Evolutionary conservation across 2,113 vertebrate species (phyloP).

Genomic region (Cyrtonyx montezumae): DNA sequence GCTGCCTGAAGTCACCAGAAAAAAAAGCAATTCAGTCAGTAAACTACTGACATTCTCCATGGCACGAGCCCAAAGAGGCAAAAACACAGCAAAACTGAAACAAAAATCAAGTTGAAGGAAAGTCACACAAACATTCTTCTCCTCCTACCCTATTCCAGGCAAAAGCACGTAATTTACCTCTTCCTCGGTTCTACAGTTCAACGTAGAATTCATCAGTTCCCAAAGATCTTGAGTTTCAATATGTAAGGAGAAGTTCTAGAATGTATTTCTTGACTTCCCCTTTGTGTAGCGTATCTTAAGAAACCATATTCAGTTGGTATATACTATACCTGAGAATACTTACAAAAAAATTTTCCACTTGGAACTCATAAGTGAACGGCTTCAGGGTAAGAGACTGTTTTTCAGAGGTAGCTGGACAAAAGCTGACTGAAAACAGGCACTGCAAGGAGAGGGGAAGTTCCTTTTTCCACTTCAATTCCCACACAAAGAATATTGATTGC

Average conservation of each 20-base stretch:
- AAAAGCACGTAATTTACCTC: neutral
- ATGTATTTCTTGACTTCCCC: neutral
- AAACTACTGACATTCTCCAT: neutral
- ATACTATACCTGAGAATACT: constrained; percentile 40
- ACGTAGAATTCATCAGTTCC: neutral
- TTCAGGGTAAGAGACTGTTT: constrained; percentile 79
- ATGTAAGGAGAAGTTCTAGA: neutral
- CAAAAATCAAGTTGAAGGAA: neutral
- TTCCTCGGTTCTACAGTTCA: neutral
- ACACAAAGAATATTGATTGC: constrained; percentile 92
- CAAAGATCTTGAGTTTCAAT: neutral
- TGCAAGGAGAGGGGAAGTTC: constrained; percentile 85
- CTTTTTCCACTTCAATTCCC: constrained; percentile 90
- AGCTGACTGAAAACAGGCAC: constrained; percentile 88
- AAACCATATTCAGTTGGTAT: neutral
- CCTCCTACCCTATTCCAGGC: neutral
- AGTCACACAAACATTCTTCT: neutral
- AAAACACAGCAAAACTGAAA: neutral
- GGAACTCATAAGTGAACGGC: constrained; percentile 90
- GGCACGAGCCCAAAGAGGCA: neutral
- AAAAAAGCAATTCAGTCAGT: neutral
- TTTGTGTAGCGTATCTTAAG: neutral
- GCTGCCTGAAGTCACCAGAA: neutral
- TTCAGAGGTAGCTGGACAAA: constrained; percentile 81
- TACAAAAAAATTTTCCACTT: constrained; percentile 92